Evolutionary conservation across 2,888 invertebrate species (phyloP).

Genomic region (Noctua janthina): DNA sequence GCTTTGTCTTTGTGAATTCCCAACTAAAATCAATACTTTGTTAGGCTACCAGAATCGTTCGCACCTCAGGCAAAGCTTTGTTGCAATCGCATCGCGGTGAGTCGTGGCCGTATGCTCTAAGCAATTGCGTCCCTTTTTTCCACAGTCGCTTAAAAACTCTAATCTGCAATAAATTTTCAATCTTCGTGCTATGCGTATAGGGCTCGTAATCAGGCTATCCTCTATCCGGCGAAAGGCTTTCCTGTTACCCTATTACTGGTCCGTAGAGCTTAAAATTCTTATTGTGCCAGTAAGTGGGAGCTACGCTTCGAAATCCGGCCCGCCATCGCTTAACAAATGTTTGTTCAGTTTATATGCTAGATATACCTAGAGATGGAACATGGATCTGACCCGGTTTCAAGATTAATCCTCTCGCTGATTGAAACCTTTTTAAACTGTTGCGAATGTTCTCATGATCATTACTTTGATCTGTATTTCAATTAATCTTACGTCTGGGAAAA

Average conservation of each 20-base stretch:
- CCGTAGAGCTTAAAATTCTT: background rate
- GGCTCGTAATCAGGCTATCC: background rate
- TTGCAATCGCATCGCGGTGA: background rate
- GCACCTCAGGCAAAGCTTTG: background rate
- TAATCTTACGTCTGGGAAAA: background rate
- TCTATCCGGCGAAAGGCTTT: background rate
- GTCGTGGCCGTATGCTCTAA: background rate
- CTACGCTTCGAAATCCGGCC: background rate
- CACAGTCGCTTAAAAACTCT: background rate
- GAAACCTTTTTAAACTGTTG: background rate
- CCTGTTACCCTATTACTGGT: conserved; percentile 5
- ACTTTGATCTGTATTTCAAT: background rate
- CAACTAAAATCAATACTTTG: background rate
- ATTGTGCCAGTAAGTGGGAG: background rate
- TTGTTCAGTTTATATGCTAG: background rate
- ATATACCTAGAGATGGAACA: background rate
- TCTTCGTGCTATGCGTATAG: background rate
- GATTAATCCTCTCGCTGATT: conserved; percentile 8
- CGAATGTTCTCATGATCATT: background rate
- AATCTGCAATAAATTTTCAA: background rate
- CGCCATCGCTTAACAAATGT: conserved; percentile 1
- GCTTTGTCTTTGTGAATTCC: background rate
- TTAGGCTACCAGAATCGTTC: background rate
- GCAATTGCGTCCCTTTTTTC: background rate
- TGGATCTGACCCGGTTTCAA: conserved; percentile 14